A percentile compares a stretch with the other conserved stretches of the same genome.
Conservation (phyloP, 2,113 vertebrate species). For the Salvelinus alpinus region DNA sequence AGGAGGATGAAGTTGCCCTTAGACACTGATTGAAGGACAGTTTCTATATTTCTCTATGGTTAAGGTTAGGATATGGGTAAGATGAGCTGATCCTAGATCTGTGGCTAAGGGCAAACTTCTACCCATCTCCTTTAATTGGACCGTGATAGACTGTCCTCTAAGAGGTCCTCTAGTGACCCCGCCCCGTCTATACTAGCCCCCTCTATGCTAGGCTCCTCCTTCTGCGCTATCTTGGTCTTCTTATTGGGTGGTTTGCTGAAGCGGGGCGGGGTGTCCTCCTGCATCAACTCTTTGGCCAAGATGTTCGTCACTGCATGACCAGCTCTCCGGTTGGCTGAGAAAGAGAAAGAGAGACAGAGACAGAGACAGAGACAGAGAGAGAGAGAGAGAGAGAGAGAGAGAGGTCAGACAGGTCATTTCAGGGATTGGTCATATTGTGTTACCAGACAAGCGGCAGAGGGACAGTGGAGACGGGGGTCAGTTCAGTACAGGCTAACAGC, state of each 20-base stretch:
- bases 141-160: slow-evolving; percentile 56
- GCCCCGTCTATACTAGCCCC: slow-evolving; percentile 45
- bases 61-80: slow-evolving; percentile 20
- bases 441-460: background rate
- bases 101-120: background rate
- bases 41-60: slow-evolving; percentile 8
- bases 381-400: too few relatives aligned
- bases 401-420: background rate
- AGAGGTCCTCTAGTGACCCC: slow-evolving; percentile 68
- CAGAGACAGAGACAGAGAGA: too few relatives aligned
- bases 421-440: slow-evolving; percentile 7
- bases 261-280: slow-evolving; percentile 68
- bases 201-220: slow-evolving; percentile 47
- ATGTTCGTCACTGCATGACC: slow-evolving; percentile 85
- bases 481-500: background rate
- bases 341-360: too few relatives aligned
- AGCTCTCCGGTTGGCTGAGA: slow-evolving; percentile 80
- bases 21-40: slow-evolving; percentile 14
- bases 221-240: slow-evolving; percentile 33
- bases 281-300: slow-evolving; percentile 84
- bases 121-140: slow-evolving; percentile 58
- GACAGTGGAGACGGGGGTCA: too few relatives aligned
- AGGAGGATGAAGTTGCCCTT: background rate
- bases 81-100: slow-evolving; percentile 3
- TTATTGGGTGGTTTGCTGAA: slow-evolving; percentile 36